Conservation (phyloP, 2,888 invertebrate species). For the Shargacucullia verbasci region DNA sequence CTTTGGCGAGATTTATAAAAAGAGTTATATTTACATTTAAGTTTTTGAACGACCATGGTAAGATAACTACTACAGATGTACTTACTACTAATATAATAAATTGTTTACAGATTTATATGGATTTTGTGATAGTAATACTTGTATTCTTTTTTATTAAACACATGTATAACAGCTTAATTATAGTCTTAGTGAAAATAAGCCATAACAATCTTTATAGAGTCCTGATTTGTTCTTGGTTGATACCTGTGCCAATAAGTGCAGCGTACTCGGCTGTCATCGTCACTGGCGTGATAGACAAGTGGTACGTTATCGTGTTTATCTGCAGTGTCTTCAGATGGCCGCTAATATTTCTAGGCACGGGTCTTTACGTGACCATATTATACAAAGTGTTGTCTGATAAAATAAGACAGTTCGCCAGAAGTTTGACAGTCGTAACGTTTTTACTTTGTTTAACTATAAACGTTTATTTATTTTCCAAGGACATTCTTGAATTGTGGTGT, state of each 20-base stretch:
- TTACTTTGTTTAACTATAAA: constrained; percentile 79
- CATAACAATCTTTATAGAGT: constrained; percentile 72
- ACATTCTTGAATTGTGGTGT: constrained; percentile 77
- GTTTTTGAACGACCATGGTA: constrained; percentile 63
- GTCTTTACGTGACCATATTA: constrained; percentile 72
- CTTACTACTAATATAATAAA: constrained; percentile 55
- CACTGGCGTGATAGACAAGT: constrained; percentile 56
- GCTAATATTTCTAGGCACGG: constrained; percentile 75
- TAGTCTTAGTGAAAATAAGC: constrained; percentile 78
- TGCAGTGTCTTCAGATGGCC: constrained; percentile 80
- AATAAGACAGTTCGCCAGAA: constrained; percentile 77
- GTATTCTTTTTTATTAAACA: constrained; percentile 82
- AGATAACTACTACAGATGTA: constrained; percentile 39
- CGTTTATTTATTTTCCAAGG: constrained; percentile 77
- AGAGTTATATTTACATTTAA: constrained; percentile 70
- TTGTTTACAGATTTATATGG: constrained; percentile 74
- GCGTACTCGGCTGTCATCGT: constrained; percentile 63
- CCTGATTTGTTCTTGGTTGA: constrained; percentile 74
- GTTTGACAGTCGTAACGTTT: constrained; percentile 79
- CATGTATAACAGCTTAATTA: constrained; percentile 81
- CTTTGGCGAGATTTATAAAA: constrained; percentile 77
- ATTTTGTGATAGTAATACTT: constrained; percentile 79
- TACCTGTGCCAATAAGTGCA: constrained; percentile 72
- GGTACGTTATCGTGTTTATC: constrained; percentile 71
- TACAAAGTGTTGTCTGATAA: constrained; percentile 75